These are phyloP conservation scores for Thermophis baileyi DNA, from an alignment of 2,113 vertebrate species.

Conservation along the genomic window DNA sequence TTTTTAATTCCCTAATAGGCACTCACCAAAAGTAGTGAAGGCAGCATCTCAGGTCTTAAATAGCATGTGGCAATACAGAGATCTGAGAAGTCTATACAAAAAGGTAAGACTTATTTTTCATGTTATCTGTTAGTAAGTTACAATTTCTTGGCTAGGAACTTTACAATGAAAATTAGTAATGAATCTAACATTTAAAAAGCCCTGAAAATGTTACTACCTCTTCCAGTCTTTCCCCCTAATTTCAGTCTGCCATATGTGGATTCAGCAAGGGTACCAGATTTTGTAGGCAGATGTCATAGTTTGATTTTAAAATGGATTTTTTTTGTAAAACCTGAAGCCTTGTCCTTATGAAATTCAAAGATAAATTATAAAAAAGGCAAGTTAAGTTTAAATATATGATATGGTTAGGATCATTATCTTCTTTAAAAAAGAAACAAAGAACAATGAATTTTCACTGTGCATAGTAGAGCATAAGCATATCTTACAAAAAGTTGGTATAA, in stretches of 20 bases:
- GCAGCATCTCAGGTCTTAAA: constrained; percentile 99
- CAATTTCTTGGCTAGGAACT: background rate
- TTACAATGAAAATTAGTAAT: constrained; percentile 25
- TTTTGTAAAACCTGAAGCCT: background rate
- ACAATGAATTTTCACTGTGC: background rate
- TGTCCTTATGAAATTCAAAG: background rate
- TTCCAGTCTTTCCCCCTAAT: background rate
- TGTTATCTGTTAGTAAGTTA: constrained; percentile 31
- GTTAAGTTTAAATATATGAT: background rate
- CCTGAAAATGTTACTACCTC: background rate
- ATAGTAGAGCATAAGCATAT: background rate
- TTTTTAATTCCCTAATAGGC: constrained; percentile 75
- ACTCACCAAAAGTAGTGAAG: constrained; percentile 98
- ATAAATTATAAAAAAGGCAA: background rate
- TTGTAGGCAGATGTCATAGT: background rate
- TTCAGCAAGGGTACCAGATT: background rate
- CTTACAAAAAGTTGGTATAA: background rate
- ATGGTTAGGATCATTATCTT: background rate
- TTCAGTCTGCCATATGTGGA: background rate
- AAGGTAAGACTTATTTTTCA: constrained; percentile 80
- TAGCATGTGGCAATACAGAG: constrained; percentile 99
- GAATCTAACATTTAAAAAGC: constrained; percentile 5
- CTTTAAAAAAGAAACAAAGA: background rate
- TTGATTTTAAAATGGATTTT: background rate
- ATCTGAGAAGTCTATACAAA: constrained; percentile 98